phyloP scores from a whole-genome alignment of 37 sponge, comb jelly and placozoan genomes.

The Oopsacas minuta region DNA sequence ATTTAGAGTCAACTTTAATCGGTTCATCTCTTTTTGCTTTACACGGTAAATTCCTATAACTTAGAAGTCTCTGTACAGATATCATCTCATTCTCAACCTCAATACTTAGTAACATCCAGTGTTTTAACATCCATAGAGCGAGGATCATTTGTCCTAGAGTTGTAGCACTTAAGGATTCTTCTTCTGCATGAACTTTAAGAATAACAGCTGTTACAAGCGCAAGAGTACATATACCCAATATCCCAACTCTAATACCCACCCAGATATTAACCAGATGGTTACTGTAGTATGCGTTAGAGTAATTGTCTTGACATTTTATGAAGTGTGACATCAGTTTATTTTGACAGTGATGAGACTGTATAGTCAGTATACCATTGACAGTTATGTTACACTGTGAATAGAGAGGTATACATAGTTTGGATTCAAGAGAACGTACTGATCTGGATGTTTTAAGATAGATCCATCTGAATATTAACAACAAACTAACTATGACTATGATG shows the following conservation, averaged over 20 bases:
- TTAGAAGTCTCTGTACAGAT: conserved; percentile 6
- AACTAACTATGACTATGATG: neutral
- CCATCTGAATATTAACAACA: neutral
- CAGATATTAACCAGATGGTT: conserved; percentile 11
- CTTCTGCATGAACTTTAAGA: neutral
- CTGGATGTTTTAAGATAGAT: neutral
- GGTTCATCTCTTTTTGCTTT: neutral
- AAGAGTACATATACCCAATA: neutral
- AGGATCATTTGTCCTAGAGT: neutral
- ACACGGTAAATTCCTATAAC: neutral
- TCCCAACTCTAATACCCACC: neutral
- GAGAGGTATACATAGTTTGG: neutral
- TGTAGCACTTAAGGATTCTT: neutral
- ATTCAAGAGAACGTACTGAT: conserved; percentile 3
- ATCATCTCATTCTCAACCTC: conserved; percentile 9
- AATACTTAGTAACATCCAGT: neutral
- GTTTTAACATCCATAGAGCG: neutral
- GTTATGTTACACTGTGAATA: neutral
- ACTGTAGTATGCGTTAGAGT: conserved; percentile 4
- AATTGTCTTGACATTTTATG: neutral
- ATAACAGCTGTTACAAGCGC: neutral
- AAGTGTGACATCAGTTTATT: neutral
- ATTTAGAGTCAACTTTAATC: neutral
- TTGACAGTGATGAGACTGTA: neutral
- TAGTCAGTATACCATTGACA: neutral